phyloP scores from a whole-genome alignment of 2,797 vertebrate species.

The Xenentodon cancila region DNA sequence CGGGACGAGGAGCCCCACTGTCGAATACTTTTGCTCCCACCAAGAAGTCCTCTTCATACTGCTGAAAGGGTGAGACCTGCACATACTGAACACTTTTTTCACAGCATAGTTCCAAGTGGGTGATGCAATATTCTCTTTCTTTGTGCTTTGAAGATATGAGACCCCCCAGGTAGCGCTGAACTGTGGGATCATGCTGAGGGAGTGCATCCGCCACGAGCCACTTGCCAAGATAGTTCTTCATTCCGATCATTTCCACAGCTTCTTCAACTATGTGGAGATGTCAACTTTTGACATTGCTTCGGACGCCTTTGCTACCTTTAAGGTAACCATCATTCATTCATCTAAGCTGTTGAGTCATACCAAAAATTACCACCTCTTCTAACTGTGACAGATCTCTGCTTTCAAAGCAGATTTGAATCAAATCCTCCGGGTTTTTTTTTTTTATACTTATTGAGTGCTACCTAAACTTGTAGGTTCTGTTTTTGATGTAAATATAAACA shows the following conservation, averaged over 20 bases:
- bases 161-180: slow-evolving; percentile 92
- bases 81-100: neutral
- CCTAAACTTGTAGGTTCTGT: no score
- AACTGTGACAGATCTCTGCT: no score
- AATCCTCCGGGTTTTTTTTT: no score
- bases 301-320: slow-evolving; percentile 98
- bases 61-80: slow-evolving; percentile 88
- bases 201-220: slow-evolving; percentile 95
- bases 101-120: neutral
- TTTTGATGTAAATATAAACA: no score
- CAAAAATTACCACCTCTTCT: no score
- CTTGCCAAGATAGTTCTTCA: slow-evolving; percentile 92
- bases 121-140: neutral
- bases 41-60: slow-evolving; percentile 95
- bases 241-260: slow-evolving; percentile 90
- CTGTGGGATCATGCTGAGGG: slow-evolving; percentile 96
- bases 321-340: slow-evolving; percentile 76
- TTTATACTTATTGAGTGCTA: no score
- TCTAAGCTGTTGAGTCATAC: no score
- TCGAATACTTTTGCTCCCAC: slow-evolving; percentile 95
- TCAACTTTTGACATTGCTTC: slow-evolving; percentile 99
- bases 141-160: slow-evolving; percentile 85
- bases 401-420: no score
- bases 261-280: slow-evolving; percentile 97
- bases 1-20: slow-evolving; percentile 93